Conservation (phyloP, 2,888 invertebrate species). For the Ypsolopha sequella region DNA sequence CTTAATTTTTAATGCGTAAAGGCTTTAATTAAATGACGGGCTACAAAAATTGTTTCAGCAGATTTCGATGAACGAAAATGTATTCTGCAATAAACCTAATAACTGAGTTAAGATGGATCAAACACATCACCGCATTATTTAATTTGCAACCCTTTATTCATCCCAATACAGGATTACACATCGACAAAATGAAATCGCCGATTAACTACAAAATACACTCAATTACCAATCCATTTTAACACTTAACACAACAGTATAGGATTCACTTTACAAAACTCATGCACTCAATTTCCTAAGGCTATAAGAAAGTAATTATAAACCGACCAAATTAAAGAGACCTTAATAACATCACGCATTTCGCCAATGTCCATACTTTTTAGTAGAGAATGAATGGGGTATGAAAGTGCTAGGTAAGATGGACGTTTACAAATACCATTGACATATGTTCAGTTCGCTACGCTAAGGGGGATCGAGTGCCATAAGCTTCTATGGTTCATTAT, state of each 20-base stretch:
- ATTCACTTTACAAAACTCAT: neutral
- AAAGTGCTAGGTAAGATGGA: conserved; percentile 18
- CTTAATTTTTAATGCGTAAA: too few relatives aligned
- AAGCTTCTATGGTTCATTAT: conserved; percentile 62
- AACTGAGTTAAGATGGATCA: neutral
- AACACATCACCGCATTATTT: neutral
- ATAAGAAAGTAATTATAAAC: conserved; percentile 50
- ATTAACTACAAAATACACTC: neutral
- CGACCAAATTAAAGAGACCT: conserved; percentile 30
- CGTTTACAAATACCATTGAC: conserved; percentile 31
- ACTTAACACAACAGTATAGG: neutral
- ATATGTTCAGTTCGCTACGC: conserved; percentile 51
- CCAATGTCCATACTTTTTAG: neutral
- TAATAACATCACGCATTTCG: neutral
- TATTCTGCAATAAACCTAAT: too few relatives aligned
- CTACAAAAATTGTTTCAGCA: too few relatives aligned
- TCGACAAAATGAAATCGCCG: neutral
- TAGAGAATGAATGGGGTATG: neutral
- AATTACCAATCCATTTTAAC: neutral
- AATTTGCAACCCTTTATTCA: neutral
- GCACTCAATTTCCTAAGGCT: conserved; percentile 19
- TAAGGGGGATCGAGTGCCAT: conserved; percentile 49
- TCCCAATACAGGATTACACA: neutral
- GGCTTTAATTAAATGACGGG: too few relatives aligned
- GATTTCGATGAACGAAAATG: too few relatives aligned